phyloP scores from a whole-genome alignment of 2,113 vertebrate genomes.

The Petrocephalus microphthalmus region DNA sequence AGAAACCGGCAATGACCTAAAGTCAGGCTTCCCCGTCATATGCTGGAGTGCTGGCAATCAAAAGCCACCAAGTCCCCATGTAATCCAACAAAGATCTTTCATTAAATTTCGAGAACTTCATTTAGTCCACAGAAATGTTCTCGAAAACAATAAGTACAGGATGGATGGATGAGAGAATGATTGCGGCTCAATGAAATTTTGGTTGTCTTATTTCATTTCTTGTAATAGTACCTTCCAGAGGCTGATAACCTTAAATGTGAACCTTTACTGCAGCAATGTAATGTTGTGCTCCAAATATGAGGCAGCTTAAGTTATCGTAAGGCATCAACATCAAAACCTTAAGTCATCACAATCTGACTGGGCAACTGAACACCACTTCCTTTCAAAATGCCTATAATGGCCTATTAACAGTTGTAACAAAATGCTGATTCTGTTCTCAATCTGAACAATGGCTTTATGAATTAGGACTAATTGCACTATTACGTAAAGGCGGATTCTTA shows the following conservation, averaged over 20 bases:
- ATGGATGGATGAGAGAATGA: neutral
- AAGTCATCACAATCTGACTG: neutral
- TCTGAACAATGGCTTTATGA: neutral
- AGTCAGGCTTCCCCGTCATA: no score
- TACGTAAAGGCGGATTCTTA: neutral
- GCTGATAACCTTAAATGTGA: neutral
- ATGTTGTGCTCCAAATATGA: neutral
- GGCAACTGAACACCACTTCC: neutral
- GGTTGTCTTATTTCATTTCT: neutral
- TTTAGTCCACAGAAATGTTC: neutral
- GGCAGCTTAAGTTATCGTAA: neutral
- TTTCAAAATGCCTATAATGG: neutral
- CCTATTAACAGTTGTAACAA: neutral
- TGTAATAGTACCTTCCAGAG: neutral
- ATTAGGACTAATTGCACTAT: neutral
- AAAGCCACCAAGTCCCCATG: neutral
- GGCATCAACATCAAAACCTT: neutral
- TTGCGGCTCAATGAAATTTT: neutral
- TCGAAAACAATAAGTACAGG: neutral
- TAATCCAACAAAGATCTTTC: neutral
- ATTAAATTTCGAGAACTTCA: neutral
- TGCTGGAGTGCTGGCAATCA: no score
- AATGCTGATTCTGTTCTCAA: neutral
- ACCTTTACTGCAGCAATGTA: neutral
- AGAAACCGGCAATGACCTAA: no score